Conservation (phyloP, 2,113 vertebrate species). For the Aviceda subcristata region DNA sequence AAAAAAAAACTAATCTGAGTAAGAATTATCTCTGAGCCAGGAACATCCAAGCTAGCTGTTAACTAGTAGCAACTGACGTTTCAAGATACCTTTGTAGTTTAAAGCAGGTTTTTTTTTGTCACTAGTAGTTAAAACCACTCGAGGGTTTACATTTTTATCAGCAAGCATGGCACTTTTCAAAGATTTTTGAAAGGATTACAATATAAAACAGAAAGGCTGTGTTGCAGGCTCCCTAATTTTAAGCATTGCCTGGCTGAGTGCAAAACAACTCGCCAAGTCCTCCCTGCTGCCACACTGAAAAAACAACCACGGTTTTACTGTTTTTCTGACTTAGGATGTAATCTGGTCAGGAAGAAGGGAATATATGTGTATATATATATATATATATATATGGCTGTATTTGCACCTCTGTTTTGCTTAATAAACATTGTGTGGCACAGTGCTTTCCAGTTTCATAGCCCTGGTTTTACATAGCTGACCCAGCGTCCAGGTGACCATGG, state of each 20-base stretch:
- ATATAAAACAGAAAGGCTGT: constrained; percentile 4
- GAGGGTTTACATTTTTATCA: constrained; percentile 64
- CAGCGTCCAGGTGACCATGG: neutral
- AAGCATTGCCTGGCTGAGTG: neutral
- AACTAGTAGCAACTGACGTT: constrained; percentile 63
- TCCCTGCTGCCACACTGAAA: neutral
- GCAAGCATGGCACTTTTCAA: constrained; percentile 58
- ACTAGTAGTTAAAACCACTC: constrained; percentile 65
- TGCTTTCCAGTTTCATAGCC: neutral
- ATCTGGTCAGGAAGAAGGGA: neutral
- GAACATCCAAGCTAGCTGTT: constrained; percentile 58
- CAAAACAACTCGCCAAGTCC: neutral
- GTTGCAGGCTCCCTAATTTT: constrained; percentile 46
- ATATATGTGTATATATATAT: neutral
- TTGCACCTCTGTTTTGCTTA: neutral
- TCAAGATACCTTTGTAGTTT: constrained; percentile 70
- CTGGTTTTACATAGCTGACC: neutral
- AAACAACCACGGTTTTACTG: neutral
- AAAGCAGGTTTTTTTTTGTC: constrained; percentile 21
- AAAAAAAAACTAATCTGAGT: constrained; percentile 28
- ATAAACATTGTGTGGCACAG: neutral
- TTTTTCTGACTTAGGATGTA: neutral
- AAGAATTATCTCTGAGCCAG: constrained; percentile 70
- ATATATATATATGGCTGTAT: neutral
- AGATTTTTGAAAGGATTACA: constrained; percentile 69